Evolutionary conservation across 2,113 vertebrate genomes (phyloP), one percentile per base, ranked within the genome.

Genomic region (Aplodontia rufa): DNA sequence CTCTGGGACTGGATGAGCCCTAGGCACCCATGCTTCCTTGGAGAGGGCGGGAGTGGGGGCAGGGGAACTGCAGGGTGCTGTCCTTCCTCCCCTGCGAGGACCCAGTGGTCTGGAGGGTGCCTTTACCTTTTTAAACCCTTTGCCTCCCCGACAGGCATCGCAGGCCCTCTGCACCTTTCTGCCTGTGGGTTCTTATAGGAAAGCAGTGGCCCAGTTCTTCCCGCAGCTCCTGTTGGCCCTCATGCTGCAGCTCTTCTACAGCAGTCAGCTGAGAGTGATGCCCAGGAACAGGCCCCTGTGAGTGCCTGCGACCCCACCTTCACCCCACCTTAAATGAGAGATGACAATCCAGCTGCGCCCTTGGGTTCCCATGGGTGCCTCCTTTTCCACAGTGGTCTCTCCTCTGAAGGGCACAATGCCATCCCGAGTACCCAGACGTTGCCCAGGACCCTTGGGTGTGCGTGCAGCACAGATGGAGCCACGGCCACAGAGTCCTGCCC

Each of bases 101-200:
- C 28, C 66, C 40, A 17, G 28, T 11, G 9, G 13, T 55, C 66
- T 64, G 60, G 17, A 82, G 55, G 35, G 42, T 68, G 19, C 1
- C 1, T 8, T 53, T 42, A 42, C 69, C 35, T 8, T 37, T 47
- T 35, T 11, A 71, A 51, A n/a, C 6, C 22, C 20, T 22, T 86
- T 68, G 71, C 60, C 13, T 92, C 24, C 32, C 11, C 32, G 30
- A 3, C 7, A 98, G 97, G 97, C 97, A 11, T 96, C 86, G 3
- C 97, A 98, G 86, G 97, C 96, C 47, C 69, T 98, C 53, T 96
- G 96, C 75, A 87, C 68, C 0, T 62, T 98, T 60, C 87, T 98
- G 53, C 83, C 96, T 32, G 0, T 90, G 30, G 1, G 3, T 11
- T 92, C 96, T 12, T 98, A 97, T 51, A 96, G 10, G 86, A 97